These are phyloP conservation scores for Stratiolaelaps scimitus DNA, from an alignment of 1,140 invertebrate genomes.

Conservation along the genomic window DNA sequence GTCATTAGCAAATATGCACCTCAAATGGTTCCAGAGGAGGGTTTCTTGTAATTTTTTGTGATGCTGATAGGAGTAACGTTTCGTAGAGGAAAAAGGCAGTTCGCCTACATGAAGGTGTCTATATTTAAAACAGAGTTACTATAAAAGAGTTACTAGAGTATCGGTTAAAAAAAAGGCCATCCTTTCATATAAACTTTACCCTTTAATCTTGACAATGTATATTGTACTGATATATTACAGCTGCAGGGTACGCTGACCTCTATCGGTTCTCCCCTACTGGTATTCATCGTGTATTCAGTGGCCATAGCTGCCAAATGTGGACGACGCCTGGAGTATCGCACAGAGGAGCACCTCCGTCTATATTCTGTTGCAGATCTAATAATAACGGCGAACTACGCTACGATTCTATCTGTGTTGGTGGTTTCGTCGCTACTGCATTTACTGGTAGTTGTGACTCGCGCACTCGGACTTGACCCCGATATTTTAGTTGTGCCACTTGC, in stretches of 20 bases:
- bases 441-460: neutral
- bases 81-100: no score
- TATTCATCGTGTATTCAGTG: neutral
- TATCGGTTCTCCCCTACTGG: neutral
- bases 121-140: no score
- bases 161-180: no score
- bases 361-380: neutral
- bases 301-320: neutral
- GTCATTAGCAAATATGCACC: no score
- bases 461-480: slow-evolving; percentile 10
- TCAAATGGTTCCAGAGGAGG: no score
- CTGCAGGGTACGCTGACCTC: neutral
- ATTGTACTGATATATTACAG: no score
- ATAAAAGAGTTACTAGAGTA: no score
- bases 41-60: no score
- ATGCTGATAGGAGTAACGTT: no score
- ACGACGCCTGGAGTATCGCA: neutral
- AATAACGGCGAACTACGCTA: neutral
- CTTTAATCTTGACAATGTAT: no score
- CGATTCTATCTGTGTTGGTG: neutral
- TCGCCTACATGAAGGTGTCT: no score
- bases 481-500: slow-evolving; percentile 23
- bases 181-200: no score
- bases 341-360: neutral
- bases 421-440: neutral